A percentile compares a stretch with the other conserved stretches of the same genome.
Evolutionary conservation across 2,113 vertebrate genomes (phyloP).

Genomic region (Oncorhynchus tshawytscha): DNA sequence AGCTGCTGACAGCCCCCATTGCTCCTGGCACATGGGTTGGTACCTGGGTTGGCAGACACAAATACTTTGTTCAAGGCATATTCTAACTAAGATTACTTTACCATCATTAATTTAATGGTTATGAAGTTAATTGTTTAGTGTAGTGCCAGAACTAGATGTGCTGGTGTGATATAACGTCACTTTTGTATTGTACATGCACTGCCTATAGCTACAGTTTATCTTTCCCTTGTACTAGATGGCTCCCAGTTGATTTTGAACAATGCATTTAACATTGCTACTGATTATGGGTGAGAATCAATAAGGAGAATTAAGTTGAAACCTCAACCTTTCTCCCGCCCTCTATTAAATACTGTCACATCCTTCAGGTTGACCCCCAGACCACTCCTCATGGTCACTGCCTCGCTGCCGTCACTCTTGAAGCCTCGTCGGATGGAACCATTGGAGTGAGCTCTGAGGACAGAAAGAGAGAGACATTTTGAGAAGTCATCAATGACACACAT

Average conservation of each 20-base stretch:
- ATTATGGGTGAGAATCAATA: constrained; percentile 28
- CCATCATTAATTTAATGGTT: no score
- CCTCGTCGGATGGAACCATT: constrained; percentile 95
- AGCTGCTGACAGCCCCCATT: constrained; percentile 95
- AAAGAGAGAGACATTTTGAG: background rate
- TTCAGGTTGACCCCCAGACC: constrained; percentile 97
- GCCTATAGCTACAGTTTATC: background rate
- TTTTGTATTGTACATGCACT: background rate
- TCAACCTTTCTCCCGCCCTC: constrained; percentile 95
- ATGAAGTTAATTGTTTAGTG: no score
- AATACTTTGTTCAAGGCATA: no score
- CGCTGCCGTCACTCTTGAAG: constrained; percentile 87
- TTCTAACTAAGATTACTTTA: no score
- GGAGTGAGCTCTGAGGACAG: constrained; percentile 85
- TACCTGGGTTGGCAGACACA: constrained; percentile 70
- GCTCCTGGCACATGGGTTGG: constrained; percentile 87
- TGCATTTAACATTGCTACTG: no score
- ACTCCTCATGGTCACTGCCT: constrained; percentile 88
- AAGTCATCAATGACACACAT: background rate
- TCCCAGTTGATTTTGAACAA: background rate
- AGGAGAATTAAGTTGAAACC: constrained; percentile 59
- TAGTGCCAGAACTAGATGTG: no score
- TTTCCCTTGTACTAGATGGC: no score
- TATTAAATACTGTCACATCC: constrained; percentile 94
- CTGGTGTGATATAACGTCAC: no score